Base-by-base conservation (phyloP, 2,888 invertebrate genomes). In the Cheilosia urbana region DNA sequence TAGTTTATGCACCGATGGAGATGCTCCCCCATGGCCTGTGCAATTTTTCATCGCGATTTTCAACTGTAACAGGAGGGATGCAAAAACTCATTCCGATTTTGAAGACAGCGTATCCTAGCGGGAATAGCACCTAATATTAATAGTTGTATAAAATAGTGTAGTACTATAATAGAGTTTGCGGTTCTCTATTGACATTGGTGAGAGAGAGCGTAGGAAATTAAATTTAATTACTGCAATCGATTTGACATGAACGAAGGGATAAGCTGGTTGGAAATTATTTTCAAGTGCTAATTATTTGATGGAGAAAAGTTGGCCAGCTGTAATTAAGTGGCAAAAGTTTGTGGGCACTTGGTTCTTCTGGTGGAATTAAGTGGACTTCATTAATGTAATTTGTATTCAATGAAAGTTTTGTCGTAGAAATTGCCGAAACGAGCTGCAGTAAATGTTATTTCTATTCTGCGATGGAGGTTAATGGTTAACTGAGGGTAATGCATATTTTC, bases 221-320 rank as follows among this genome's bases (percentile, higher is more conserved):
- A 72, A 62, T 62, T 19, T 19, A 72, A 72, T 62, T 62, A 53
- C 27, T 30, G 40, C 27, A 49, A 53, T 72, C 42, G 72, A 60
- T 72, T 60, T 71, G 49, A 47, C 47, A 49, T 58, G 58, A 47
- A 71, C 47, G 17, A 24, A 13, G 24, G 58, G 24, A 49, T 37
- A 42, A 49, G 11, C 7, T 34, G 45, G 34, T 15, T 51, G 24
- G 27, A 37, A 19, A 58, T 37, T 58, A 49, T 72, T 62, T 51
- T 21, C 30, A 60, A 53, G 72, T 30, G 51, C 27, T 51, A 42
- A 72, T 72, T 49, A 30, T 72, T 72, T 7, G 15, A 53, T 60
- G 17, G 42, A 19, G 40, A 5, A 53, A 62, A 42, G 42, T 62
- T 30, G 30, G 19, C 3, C 47, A 60, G n/a, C 30, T 15, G 51